A percentile compares a stretch with the other conserved stretches of the same genome.
phyloP scores from a whole-genome alignment of 2,797 vertebrate species.

The Craterocephalus amniculus region DNA sequence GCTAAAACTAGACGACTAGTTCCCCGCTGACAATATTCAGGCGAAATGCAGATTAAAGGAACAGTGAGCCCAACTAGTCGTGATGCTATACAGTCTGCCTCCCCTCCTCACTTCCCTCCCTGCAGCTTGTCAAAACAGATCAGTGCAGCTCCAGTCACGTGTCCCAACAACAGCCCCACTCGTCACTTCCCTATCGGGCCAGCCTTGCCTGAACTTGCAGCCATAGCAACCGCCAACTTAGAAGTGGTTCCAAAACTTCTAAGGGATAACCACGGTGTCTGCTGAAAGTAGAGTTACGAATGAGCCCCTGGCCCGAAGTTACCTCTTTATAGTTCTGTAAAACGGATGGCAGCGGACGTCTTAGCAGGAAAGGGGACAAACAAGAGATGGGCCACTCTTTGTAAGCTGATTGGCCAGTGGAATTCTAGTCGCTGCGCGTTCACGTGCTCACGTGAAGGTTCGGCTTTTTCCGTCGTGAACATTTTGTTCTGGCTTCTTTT shows the following conservation, averaged over 20 bases:
- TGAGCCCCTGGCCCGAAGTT: rapidly evolving
- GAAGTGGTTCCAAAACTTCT: conserved; percentile 37
- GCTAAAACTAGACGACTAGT: not conserved
- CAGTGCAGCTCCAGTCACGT: conserved; percentile 86
- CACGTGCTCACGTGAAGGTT: conserved; percentile 69
- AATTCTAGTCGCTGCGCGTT: conserved; percentile 43
- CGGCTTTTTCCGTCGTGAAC: conserved; percentile 60
- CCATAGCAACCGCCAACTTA: conserved; percentile 77
- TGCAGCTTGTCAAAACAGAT: conserved; percentile 89
- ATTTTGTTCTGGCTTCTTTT: conserved; percentile 65
- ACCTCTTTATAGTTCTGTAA: rapidly evolving
- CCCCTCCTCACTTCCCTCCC: conserved; percentile 70
- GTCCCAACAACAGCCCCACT: conserved; percentile 85
- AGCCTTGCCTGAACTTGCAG: conserved; percentile 78
- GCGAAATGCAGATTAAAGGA: conserved; percentile 59
- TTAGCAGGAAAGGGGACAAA: not conserved
- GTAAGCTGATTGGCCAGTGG: conserved; percentile 65
- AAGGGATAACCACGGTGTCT: not conserved
- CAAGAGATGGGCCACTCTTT: conserved; percentile 4
- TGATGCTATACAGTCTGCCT: conserved; percentile 74
- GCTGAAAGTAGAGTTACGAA: not conserved
- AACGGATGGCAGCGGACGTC: not conserved
- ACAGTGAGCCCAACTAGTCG: conserved; percentile 59
- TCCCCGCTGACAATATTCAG: conserved; percentile 24
- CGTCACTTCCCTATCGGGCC: conserved; percentile 79